Conservation (phyloP, 2,113 vertebrate genomes). For the Nycticorax nycticorax region DNA sequence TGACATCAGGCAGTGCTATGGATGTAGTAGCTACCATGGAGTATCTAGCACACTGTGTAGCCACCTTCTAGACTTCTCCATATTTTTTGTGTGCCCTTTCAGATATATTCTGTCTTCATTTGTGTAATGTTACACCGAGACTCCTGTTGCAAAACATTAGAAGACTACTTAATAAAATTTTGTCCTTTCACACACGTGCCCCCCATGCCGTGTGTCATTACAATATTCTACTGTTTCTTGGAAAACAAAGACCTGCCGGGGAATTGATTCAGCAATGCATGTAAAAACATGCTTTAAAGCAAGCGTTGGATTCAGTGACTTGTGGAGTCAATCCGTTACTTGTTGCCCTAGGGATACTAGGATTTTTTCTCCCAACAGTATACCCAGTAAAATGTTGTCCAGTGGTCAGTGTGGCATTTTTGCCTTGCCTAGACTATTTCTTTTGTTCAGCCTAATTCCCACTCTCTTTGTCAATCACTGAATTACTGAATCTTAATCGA, state of each 20-base stretch:
- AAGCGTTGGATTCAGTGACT: not conserved
- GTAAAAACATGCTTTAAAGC: not conserved
- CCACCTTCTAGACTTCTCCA: not conserved
- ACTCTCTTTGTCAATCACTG: not conserved
- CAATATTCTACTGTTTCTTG: not conserved
- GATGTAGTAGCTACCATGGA: not conserved
- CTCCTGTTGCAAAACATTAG: not conserved
- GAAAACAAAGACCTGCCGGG: not conserved
- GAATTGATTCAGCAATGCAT: not conserved
- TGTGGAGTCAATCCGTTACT: not conserved
- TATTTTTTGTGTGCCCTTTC: not conserved
- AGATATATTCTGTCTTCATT: not conserved
- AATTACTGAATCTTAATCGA: not conserved
- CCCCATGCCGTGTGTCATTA: not conserved
- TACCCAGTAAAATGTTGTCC: not conserved
- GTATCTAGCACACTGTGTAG: not conserved
- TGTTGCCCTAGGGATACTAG: not conserved
- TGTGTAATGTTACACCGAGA: not conserved
- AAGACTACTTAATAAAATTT: not conserved
- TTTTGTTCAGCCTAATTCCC: not conserved
- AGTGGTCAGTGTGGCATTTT: not conserved
- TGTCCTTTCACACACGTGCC: not conserved
- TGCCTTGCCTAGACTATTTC: not conserved
- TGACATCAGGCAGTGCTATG: accelerated
- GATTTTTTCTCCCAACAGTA: not conserved